These are phyloP conservation scores for Loxodonta africana DNA, from an alignment of 2,113 vertebrate species.

Conservation along the genomic window DNA sequence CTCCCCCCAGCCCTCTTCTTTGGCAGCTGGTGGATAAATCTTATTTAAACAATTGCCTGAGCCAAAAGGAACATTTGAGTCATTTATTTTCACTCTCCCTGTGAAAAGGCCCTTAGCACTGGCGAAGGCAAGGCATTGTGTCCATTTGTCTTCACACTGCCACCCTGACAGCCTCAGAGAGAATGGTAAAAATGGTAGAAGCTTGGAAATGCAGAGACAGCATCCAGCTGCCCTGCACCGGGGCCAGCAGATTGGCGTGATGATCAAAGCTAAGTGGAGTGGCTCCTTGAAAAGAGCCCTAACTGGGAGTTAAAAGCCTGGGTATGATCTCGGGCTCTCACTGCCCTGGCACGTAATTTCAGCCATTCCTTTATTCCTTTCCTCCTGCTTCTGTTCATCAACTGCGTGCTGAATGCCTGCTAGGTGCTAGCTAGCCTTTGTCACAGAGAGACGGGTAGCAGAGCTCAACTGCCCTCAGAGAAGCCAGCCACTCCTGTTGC, in stretches of 20 bases:
- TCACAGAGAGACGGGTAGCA: rapidly evolving
- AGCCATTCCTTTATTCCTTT: not conserved
- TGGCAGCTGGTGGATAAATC: slow-evolving; percentile 23
- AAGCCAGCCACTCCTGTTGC: not conserved
- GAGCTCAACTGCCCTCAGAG: not conserved
- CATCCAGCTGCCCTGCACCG: not conserved
- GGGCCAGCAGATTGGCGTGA: not conserved
- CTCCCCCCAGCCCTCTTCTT: not conserved
- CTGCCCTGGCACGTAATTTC: no score
- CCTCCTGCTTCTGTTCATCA: not conserved
- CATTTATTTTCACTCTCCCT: not conserved
- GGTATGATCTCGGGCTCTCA: not conserved
- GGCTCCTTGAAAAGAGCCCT: not conserved
- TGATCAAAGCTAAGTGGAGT: not conserved
- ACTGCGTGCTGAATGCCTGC: rapidly evolving
- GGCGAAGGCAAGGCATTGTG: not conserved
- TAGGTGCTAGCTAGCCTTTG: not conserved
- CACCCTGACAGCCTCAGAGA: not conserved
- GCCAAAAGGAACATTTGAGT: slow-evolving; percentile 53
- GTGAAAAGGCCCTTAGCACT: not conserved
- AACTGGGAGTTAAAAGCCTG: not conserved
- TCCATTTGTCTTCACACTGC: not conserved
- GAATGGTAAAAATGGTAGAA: not conserved
- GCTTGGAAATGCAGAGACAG: not conserved
- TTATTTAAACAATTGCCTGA: slow-evolving; percentile 34